Evolutionary conservation across 2,888 invertebrate species (phyloP), one percentile per base, ranked within the genome.

Genomic region (Ophioninae sp.): DNA sequence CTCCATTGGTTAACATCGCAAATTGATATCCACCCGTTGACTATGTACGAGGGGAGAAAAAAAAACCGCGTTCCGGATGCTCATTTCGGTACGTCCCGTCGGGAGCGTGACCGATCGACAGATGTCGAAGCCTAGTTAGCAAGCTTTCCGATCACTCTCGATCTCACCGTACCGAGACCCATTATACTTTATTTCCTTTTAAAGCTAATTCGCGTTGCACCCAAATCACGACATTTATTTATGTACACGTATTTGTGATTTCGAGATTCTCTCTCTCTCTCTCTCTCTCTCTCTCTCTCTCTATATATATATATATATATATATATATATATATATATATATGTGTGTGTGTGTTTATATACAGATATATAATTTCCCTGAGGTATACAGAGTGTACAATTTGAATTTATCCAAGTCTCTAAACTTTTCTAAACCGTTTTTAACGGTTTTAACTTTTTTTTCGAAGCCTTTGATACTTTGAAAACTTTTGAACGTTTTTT

Each of bases 121-220:
- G 92, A 91, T 92, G 92, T 91, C 90, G 89, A 89, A 89, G 88
- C 85, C 90, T 91, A 89, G 90, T 92, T 92, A 91, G 88, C 86
- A 22, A 88, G 88, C 88, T 89, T 87, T 88, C 89, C 89, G 89
- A 88, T 87, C 87, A 83, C 79, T 77, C 82, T 85, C 83, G 63
- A 85, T 65, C 17, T 41, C 20, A 20, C 61, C 22, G 41, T 44
- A 73, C 41, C 73, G 51, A 74, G 44, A 81, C 83, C 74, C 85
- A 83, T 85, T 63, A 79, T 59, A 73, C 67, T 68, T 44, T 61
- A 73, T 59, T 71, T 64, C 37, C 41, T 44, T 77, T 61, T 61
- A 56, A 58, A 41, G 9, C 39, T 39, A 65, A 67, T 76, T 59
- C 75, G 39, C 13, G 51, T 13, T 10, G 22, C 58, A 65, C 23